Percentiles rank a stretch among this genome's conserved stretches.
Conservation (phyloP, 1,140 invertebrate genomes). For the Trachymyrmex cornetzi region DNA sequence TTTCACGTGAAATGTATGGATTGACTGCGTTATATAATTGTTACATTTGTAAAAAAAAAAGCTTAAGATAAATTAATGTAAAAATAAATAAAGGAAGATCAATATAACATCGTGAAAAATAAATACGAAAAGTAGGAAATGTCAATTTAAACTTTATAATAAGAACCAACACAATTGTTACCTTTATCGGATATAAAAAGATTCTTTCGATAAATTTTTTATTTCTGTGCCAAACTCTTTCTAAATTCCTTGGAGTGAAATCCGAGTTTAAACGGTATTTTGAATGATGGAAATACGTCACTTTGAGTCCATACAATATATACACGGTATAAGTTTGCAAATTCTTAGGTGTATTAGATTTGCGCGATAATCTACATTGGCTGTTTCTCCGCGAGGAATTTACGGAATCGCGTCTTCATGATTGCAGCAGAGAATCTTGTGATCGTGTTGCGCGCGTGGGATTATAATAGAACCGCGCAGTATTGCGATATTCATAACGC, state of each 20-base stretch:
- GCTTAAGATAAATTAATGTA: not conserved
- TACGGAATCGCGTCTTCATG: slow-evolving; percentile 2
- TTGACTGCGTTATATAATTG: not conserved
- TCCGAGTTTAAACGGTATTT: not conserved
- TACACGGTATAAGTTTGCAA: not conserved
- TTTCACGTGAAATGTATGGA: not conserved
- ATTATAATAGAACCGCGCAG: slow-evolving; percentile 37
- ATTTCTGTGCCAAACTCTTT: not conserved
- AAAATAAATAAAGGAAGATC: not conserved
- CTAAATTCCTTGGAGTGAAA: no score
- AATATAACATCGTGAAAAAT: not conserved
- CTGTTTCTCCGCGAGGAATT: not conserved
- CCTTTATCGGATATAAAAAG: not conserved
- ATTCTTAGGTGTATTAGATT: not conserved
- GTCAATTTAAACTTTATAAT: not conserved
- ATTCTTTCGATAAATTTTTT: not conserved
- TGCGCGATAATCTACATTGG: not conserved
- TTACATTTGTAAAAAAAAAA: not conserved
- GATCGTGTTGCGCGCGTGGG: slow-evolving; percentile 18
- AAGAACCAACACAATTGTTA: not conserved
- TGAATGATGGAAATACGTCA: not conserved
- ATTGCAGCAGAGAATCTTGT: slow-evolving; percentile 32
- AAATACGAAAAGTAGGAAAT: not conserved
- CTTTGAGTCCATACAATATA: no score
- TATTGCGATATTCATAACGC: slow-evolving; percentile 58